phyloP scores from a whole-genome alignment of 1,140 invertebrate genomes.

The Hestina assimilis region DNA sequence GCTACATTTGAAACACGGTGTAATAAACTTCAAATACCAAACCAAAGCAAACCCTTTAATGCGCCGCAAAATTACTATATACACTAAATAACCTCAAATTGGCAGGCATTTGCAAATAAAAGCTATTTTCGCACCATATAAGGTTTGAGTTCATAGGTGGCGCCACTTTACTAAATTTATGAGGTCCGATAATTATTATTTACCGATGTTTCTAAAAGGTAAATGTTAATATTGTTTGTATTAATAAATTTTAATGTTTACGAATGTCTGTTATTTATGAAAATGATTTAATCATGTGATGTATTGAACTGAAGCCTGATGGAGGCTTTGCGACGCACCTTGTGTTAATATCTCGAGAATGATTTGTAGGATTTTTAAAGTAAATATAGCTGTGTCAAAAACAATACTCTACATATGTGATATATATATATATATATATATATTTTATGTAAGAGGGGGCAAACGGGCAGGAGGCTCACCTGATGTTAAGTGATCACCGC shows the following conservation, averaged over 20 bases:
- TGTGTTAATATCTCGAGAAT: too few relatives aligned
- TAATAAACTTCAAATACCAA: conserved; percentile 24
- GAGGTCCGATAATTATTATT: conserved; percentile 23
- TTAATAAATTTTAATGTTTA: not conserved
- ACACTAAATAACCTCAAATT: conserved; percentile 32
- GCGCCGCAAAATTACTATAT: conserved; percentile 31
- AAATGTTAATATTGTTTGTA: conserved; percentile 8
- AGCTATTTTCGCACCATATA: conserved; percentile 35
- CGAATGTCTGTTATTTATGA: too few relatives aligned
- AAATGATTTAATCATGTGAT: too few relatives aligned
- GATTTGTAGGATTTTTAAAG: too few relatives aligned
- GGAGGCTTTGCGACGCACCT: too few relatives aligned
- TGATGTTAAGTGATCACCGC: too few relatives aligned
- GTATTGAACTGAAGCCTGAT: too few relatives aligned
- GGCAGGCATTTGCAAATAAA: conserved; percentile 36
- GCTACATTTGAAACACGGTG: conserved; percentile 15
- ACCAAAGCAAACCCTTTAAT: conserved; percentile 18
- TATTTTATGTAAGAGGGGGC: too few relatives aligned
- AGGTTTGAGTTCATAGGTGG: conserved; percentile 40
- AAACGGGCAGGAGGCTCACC: too few relatives aligned
- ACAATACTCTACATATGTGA: too few relatives aligned
- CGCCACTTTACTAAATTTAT: conserved; percentile 27
- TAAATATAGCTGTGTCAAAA: too few relatives aligned
- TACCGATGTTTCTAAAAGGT: conserved; percentile 8
- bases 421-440: too few relatives aligned